Percentiles rank a stretch among this genome's conserved stretches.
Evolutionary conservation across 37 sponge, comb jelly and placozoan genomes (phyloP).

Genomic region (Cliona cf. orientalis): DNA sequence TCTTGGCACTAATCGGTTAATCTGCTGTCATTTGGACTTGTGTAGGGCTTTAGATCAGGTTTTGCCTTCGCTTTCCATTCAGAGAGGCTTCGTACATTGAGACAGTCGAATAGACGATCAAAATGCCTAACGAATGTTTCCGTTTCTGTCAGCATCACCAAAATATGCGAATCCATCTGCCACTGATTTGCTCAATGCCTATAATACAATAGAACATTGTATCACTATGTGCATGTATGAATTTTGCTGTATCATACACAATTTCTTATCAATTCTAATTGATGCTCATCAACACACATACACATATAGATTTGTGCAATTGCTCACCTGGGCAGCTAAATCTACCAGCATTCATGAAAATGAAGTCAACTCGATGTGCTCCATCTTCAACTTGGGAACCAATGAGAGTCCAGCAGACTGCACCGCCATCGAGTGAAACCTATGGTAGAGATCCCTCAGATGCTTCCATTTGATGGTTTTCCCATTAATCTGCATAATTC

Average conservation of each 20-base stretch:
- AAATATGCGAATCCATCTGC: conserved; percentile 21
- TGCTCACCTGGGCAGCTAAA: neutral
- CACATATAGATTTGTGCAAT: too few species aligned
- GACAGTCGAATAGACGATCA: conserved; percentile 14
- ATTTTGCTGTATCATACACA: too few species aligned
- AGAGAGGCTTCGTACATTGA: conserved; percentile 17
- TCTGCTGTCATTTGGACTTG: neutral
- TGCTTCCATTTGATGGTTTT: conserved; percentile 37
- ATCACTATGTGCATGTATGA: neutral
- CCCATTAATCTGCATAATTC: conserved; percentile 26
- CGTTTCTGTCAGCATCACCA: conserved; percentile 10
- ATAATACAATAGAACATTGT: neutral
- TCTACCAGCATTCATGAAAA: conserved; percentile 32
- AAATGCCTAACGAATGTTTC: neutral
- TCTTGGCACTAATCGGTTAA: too few species aligned
- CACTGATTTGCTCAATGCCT: conserved; percentile 55
- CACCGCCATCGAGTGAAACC: neutral
- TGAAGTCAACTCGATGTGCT: conserved; percentile 35
- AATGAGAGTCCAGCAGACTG: conserved; percentile 18
- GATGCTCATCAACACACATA: too few species aligned
- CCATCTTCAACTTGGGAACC: conserved; percentile 34
- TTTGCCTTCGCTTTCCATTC: neutral
- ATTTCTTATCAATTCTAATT: too few species aligned
- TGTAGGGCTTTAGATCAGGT: conserved; percentile 21
- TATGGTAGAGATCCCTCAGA: conserved; percentile 16